Base-by-base conservation (phyloP, 1,140 invertebrate species). In the Calliphora vicina region DNA sequence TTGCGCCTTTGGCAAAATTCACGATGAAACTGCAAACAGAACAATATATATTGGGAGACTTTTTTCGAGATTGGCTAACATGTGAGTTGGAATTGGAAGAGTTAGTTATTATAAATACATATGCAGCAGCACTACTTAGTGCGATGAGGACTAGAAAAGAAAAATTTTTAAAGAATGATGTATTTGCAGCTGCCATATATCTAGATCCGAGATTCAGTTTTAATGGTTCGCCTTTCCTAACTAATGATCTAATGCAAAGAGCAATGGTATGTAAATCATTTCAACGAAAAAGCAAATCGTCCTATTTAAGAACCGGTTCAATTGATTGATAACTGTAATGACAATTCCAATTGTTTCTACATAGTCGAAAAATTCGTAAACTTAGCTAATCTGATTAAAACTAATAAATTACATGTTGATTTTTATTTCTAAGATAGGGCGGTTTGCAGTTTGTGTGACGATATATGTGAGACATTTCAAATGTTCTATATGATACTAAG, bases 11-110 rank as follows among this genome's bases (percentile, higher is more conserved):
- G 35, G 27, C 74, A n/a, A 29, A 78, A 17, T 78, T 27, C 74
- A 42, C 12, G 12, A 78, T 5, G 9, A 35, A 78, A 42, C n/a
- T 78, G 8, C 74, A 42, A 78, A n/a, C 2, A 9, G 42, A 43
- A n/a, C 42, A 80, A 26, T 80, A 80, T 27, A 23, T 80, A 13
- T 20, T 80, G n/a, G 78, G 42, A 20, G 78, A 80, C 25, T 80
- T 80, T 80, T 80, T 23, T 57, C 17, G 78, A 80, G 78, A 57
- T 57, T 80, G 78, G 78, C 4, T 80, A 10, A 50, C 17, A 13
- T 80, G 78, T 27, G 78, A 80, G 15, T 10, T 57, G 15, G 50
- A 57, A 17, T 17, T 57, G 15, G 50, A 57, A 17, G 50, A 73
- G 12, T 43, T 43, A 43, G 42, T 12, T 6, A n/a, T n/a, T n/a